Evolutionary conservation across 2,797 vertebrate species (phyloP).

Genomic region (Pangasius djambal): DNA sequence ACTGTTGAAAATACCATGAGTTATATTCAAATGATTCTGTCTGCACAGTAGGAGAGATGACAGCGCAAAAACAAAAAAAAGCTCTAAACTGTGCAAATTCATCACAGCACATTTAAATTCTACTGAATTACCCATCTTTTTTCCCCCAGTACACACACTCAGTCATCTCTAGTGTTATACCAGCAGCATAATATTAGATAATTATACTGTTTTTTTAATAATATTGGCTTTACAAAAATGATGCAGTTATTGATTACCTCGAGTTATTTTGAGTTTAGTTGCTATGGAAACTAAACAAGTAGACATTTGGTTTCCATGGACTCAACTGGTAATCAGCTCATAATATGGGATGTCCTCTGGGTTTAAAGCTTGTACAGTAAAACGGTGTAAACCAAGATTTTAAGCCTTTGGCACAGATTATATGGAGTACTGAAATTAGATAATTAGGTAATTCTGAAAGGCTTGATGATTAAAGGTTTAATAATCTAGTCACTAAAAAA

Average conservation of each 20-base stretch:
- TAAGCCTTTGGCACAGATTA: neutral
- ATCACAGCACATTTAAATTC: neutral
- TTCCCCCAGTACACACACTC: neutral
- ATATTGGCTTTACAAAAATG: neutral
- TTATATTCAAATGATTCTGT: neutral
- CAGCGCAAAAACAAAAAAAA: neutral
- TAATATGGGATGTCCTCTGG: neutral
- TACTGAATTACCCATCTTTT: neutral
- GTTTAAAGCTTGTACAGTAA: constrained; percentile 25
- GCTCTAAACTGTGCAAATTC: neutral
- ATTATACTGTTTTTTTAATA: neutral
- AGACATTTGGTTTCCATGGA: constrained; percentile 19
- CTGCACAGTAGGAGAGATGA: neutral
- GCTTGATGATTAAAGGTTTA: neutral
- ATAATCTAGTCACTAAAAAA: neutral
- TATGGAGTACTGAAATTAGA: neutral
- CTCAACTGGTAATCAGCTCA: constrained; percentile 18
- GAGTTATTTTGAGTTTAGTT: constrained; percentile 37
- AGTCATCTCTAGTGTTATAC: neutral
- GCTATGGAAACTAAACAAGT: constrained; percentile 42
- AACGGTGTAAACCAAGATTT: neutral
- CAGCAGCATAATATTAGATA: neutral
- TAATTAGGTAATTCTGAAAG: neutral
- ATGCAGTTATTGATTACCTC: neutral
- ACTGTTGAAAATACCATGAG: neutral